These are phyloP conservation scores for Orthosia cruda DNA, from an alignment of 2,888 invertebrate species.

Conservation along the genomic window DNA sequence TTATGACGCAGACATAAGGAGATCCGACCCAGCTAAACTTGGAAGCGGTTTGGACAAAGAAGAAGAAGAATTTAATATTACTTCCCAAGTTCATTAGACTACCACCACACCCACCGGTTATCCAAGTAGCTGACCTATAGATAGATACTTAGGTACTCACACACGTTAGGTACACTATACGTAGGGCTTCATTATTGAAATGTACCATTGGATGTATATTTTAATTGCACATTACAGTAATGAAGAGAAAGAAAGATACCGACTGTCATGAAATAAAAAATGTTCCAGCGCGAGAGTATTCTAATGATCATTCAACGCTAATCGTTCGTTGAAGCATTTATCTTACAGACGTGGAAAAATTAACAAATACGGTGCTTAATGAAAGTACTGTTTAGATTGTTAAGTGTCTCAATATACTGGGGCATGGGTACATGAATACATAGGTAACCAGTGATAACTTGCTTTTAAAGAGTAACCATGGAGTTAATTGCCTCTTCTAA, in stretches of 20 bases:
- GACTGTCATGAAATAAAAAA: constrained; percentile 16
- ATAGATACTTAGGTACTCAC: too few species aligned
- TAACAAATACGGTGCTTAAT: constrained; percentile 61
- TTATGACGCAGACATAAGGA: too few species aligned
- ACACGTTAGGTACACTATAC: too few species aligned
- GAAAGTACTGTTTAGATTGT: constrained; percentile 45
- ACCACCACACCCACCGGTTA: not conserved
- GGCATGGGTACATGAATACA: not conserved
- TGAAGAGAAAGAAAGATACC: constrained; percentile 10
- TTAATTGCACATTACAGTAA: constrained; percentile 15
- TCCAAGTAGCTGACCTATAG: not conserved
- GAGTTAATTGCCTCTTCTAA: too few species aligned
- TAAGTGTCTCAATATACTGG: constrained; percentile 2
- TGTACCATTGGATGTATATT: not conserved
- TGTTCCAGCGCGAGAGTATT: constrained; percentile 10
- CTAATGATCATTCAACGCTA: constrained; percentile 56
- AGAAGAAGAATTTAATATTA: not conserved
- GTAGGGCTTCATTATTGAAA: not conserved
- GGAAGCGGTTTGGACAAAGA: too few species aligned
- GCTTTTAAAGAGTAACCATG: not conserved
- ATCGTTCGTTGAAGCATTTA: constrained; percentile 59
- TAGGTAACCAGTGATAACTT: constrained; percentile 13
- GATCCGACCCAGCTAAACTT: too few species aligned
- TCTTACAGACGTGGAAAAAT: constrained; percentile 65
- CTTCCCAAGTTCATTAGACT: not conserved